phyloP scores from a whole-genome alignment of 2,797 vertebrate genomes.

The Echiichthys vipera region DNA sequence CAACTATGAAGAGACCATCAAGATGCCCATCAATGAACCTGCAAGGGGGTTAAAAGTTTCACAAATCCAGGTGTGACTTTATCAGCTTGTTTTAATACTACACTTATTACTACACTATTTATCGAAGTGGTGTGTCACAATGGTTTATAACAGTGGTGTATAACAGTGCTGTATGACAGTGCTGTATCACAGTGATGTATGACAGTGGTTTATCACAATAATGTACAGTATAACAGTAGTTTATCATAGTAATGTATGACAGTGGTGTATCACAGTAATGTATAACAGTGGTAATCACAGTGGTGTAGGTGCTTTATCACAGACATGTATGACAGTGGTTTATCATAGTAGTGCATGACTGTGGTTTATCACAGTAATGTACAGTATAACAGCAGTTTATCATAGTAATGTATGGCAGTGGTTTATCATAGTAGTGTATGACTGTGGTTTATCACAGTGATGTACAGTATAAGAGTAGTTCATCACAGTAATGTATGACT shows the following conservation, averaged over 20 bases:
- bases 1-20: constrained; percentile 90
- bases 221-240: not conserved
- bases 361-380: not conserved
- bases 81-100: too few species aligned
- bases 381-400: not conserved
- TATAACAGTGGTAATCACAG: not conserved
- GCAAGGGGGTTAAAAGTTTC: constrained; percentile 85
- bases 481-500: not conserved
- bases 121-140: not conserved
- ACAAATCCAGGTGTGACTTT: constrained; percentile 86
- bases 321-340: not conserved
- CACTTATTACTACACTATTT: too few species aligned
- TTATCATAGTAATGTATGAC: not conserved
- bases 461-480: not conserved
- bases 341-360: not conserved
- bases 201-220: not conserved
- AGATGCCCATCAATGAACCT: constrained; percentile 92
- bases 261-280: not conserved
- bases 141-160: not conserved
- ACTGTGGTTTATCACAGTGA: not conserved
- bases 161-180: not conserved
- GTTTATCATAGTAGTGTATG: not conserved
- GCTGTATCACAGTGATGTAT: not conserved
- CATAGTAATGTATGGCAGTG: not conserved
- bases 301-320: not conserved